Evolutionary conservation across 1,140 invertebrate genomes (phyloP).

Genomic region (Dufourea novaeangliae): DNA sequence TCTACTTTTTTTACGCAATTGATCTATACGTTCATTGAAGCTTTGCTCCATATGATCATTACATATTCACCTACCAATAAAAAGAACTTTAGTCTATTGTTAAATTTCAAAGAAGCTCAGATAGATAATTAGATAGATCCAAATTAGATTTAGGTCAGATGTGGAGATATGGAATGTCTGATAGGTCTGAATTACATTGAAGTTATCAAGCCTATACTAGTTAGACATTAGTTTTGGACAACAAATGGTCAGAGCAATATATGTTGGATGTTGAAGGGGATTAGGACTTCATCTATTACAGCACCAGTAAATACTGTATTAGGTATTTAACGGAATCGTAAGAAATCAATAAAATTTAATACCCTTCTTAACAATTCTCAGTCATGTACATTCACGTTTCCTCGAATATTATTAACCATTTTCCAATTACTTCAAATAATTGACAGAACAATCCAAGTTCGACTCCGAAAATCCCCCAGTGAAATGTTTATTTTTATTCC

Average conservation of each 20-base stretch:
- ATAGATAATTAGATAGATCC: no score
- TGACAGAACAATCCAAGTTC: neutral
- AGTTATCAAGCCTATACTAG: no score
- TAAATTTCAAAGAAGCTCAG: no score
- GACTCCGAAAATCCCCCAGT: neutral
- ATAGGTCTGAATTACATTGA: neutral
- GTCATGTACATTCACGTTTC: neutral
- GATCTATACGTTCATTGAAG: constrained; percentile 40
- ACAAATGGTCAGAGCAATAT: neutral
- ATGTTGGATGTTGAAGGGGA: neutral
- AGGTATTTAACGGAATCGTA: neutral
- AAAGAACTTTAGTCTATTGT: neutral
- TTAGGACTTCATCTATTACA: neutral
- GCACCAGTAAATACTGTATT: neutral
- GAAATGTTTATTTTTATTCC: constrained; percentile 32
- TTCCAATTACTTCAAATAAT: neutral
- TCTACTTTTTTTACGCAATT: constrained; percentile 57
- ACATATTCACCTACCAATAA: constrained; percentile 1
- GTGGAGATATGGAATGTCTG: neutral
- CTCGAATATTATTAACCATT: neutral
- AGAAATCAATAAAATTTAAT: neutral
- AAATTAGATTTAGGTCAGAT: no score
- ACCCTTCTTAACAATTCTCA: neutral
- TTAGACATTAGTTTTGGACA: no score
- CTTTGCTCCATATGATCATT: constrained; percentile 23